A percentile compares a stretch with the other conserved stretches of the same genome.
These are phyloP conservation scores for Helicolenus hilgendorfi DNA, from an alignment of 2,797 vertebrate genomes.

Conservation along the genomic window DNA sequence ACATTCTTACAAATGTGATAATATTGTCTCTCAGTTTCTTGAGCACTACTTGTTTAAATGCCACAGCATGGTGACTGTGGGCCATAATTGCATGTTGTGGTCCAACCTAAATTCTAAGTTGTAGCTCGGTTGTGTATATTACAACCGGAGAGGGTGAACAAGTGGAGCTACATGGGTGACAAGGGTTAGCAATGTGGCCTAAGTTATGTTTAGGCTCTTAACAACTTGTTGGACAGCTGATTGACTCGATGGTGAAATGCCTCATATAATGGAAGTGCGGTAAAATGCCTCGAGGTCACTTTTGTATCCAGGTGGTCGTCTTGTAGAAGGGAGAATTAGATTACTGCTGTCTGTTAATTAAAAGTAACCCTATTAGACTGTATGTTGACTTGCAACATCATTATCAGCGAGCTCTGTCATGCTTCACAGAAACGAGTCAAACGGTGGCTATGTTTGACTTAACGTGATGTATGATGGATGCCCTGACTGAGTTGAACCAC, in stretches of 20 bases:
- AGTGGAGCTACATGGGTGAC: constrained; percentile 50
- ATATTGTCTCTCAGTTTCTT: not conserved
- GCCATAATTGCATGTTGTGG: constrained; percentile 83
- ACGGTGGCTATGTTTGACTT: not conserved
- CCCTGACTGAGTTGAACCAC: constrained; percentile 11
- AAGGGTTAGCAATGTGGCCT: constrained; percentile 66
- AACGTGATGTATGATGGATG: not conserved
- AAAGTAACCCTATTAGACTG: not conserved
- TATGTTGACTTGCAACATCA: not conserved
- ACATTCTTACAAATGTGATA: not conserved
- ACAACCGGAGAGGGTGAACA: constrained; percentile 36
- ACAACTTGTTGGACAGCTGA: constrained; percentile 65
- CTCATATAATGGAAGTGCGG: not conserved
- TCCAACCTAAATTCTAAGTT: constrained; percentile 78
- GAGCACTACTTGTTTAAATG: constrained; percentile 39
- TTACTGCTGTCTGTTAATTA: not conserved
- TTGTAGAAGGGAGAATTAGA: not conserved
- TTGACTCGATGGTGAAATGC: constrained; percentile 32
- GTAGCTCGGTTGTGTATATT: constrained; percentile 62
- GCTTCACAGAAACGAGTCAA: not conserved
- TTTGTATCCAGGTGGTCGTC: constrained; percentile 34
- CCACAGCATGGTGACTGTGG: constrained; percentile 62
- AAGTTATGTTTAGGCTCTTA: constrained; percentile 59
- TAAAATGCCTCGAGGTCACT: not conserved
- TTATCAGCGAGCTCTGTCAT: not conserved